These are phyloP conservation scores for Schlechtendalia chinensis DNA, from an alignment of 1,140 invertebrate genomes.

Conservation along the genomic window DNA sequence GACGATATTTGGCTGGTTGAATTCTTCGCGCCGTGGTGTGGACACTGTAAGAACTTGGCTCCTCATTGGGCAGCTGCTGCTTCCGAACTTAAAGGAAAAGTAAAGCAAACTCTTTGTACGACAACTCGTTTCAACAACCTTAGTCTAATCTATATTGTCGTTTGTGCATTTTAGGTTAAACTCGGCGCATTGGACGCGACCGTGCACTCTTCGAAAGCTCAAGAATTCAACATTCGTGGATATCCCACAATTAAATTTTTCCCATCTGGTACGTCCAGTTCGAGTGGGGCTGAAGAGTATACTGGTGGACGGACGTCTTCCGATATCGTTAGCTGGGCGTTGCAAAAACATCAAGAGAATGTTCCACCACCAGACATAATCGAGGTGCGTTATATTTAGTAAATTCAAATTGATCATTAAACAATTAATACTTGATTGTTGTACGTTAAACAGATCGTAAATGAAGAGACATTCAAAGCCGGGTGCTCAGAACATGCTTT, in stretches of 20 bases:
- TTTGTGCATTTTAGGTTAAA: slow-evolving; percentile 66
- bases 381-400: slow-evolving; percentile 60
- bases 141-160: background rate
- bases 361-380: slow-evolving; percentile 85
- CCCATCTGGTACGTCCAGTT: slow-evolving; percentile 72
- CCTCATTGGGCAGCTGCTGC: slow-evolving; percentile 85
- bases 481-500: slow-evolving; percentile 82
- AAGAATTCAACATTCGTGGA: slow-evolving; percentile 78
- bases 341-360: slow-evolving; percentile 82
- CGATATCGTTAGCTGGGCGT: slow-evolving; percentile 90
- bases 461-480: slow-evolving; percentile 67
- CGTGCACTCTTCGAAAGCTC: slow-evolving; percentile 76
- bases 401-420: background rate
- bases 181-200: slow-evolving; percentile 96
- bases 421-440: background rate
- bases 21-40: slow-evolving; percentile 93
- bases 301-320: slow-evolving; percentile 84
- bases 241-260: slow-evolving; percentile 99
- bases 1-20: slow-evolving; percentile 91
- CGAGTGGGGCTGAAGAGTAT: slow-evolving; percentile 72
- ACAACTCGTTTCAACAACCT: background rate
- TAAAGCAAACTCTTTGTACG: slow-evolving; percentile 49
- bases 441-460: slow-evolving; percentile 58
- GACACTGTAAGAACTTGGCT: slow-evolving; percentile 77
- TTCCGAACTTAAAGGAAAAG: slow-evolving; percentile 88